Conservation (phyloP, 2,113 vertebrate species). For the Rhineura floridana region DNA sequence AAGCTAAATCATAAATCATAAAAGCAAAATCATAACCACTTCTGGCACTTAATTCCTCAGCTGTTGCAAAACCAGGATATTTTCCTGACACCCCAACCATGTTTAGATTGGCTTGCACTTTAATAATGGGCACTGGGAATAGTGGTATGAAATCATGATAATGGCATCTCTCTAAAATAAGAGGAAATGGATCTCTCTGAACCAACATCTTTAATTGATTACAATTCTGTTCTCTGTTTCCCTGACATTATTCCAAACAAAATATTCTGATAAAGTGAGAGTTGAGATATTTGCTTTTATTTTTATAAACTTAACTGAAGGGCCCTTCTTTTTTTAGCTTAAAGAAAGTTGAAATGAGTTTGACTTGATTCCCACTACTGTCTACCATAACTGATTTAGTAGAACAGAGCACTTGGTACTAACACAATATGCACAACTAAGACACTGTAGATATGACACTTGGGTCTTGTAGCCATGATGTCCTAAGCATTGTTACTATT, state of each 20-base stretch:
- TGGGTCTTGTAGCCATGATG: neutral
- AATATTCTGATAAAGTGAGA: constrained; percentile 19
- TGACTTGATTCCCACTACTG: neutral
- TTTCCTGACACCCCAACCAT: constrained; percentile 56
- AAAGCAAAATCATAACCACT: neutral
- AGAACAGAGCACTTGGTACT: neutral
- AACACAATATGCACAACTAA: neutral
- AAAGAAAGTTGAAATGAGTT: neutral
- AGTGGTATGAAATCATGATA: constrained; percentile 54
- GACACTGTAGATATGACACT: neutral
- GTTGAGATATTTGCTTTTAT: constrained; percentile 32
- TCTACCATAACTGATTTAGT: neutral
- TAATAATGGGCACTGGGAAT: constrained; percentile 65
- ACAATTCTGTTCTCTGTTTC: constrained; percentile 36
- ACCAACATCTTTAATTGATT: constrained; percentile 58
- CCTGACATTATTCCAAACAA: constrained; percentile 43
- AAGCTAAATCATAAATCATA: neutral
- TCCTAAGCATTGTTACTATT: too few species aligned
- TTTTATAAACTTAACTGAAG: constrained; percentile 22
- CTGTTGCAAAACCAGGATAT: constrained; percentile 56
- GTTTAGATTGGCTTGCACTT: constrained; percentile 58
- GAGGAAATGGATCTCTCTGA: constrained; percentile 52
- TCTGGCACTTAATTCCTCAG: constrained; percentile 36
- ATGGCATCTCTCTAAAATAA: constrained; percentile 33
- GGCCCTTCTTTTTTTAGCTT: neutral